Evolutionary conservation across 2,888 invertebrate species (phyloP).

Genomic region (Aspidiotus destructor): DNA sequence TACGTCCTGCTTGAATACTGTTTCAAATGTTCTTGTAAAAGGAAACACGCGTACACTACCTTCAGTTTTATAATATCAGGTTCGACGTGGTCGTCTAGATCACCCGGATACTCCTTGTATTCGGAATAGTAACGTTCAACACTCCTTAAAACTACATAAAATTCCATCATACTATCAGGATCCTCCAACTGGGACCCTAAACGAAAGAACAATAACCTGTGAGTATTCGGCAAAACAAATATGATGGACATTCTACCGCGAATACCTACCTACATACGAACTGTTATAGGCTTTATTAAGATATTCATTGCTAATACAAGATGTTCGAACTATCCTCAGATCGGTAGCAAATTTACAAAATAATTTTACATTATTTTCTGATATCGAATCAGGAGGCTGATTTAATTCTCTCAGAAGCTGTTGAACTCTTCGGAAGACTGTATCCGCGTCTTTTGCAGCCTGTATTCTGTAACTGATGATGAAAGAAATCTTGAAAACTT

Average conservation of each 20-base stretch:
- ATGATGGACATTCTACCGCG: background rate
- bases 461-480: slow-evolving; percentile 60
- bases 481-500: background rate
- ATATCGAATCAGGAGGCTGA: slow-evolving; percentile 59
- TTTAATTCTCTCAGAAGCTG: slow-evolving; percentile 69
- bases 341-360: slow-evolving; percentile 83
- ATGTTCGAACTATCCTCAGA: slow-evolving; percentile 66
- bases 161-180: slow-evolving; percentile 76
- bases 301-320: slow-evolving; percentile 66
- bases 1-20: too few relatives aligned
- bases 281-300: slow-evolving; percentile 52
- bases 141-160: slow-evolving; percentile 83
- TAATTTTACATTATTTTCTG: slow-evolving; percentile 69
- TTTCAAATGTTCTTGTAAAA: too few relatives aligned
- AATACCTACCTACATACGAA: slow-evolving; percentile 47
- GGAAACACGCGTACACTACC: slow-evolving; percentile 41
- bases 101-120: slow-evolving; percentile 82
- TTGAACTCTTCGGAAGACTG: slow-evolving; percentile 69
- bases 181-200: slow-evolving; percentile 63
- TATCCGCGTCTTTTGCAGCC: slow-evolving; percentile 70
- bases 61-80: slow-evolving; percentile 82
- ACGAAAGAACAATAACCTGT: slow-evolving; percentile 39
- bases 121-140: slow-evolving; percentile 80
- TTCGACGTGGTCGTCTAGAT: slow-evolving; percentile 73
- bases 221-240: background rate